Evolutionary conservation across 2,888 invertebrate genomes (phyloP).

Genomic region (Thymelicus lineola): DNA sequence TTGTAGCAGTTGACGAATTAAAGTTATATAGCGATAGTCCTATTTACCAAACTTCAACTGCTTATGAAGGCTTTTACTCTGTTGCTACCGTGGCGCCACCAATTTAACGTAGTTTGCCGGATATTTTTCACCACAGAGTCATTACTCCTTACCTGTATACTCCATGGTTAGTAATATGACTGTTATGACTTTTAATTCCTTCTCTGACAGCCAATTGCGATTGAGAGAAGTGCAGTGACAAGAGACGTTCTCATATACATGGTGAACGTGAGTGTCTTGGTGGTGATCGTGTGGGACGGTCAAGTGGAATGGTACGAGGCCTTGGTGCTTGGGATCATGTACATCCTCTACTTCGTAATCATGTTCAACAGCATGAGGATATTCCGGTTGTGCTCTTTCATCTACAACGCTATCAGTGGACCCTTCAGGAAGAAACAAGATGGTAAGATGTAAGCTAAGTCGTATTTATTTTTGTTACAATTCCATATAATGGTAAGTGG

Average conservation of each 20-base stretch:
- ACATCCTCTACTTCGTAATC: slow-evolving; percentile 89
- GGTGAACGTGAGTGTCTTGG: slow-evolving; percentile 88
- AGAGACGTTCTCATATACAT: slow-evolving; percentile 92
- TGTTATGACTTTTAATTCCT: too few species aligned
- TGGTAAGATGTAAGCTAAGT: slow-evolving; percentile 45
- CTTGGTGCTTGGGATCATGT: slow-evolving; percentile 88
- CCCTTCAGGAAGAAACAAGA: slow-evolving; percentile 45
- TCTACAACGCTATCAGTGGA: slow-evolving; percentile 38
- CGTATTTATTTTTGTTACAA: neutral
- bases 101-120: too few species aligned
- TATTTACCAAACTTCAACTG: too few species aligned
- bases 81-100: too few species aligned
- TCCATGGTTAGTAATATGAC: too few species aligned
- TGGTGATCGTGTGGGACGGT: slow-evolving; percentile 91
- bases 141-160: too few species aligned
- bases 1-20: too few species aligned
- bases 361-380: slow-evolving; percentile 88
- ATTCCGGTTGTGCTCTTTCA: slow-evolving; percentile 58
- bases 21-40: too few species aligned
- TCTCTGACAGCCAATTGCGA: slow-evolving; percentile 86
- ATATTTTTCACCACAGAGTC: too few species aligned
- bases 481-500: too few species aligned
- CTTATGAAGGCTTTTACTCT: too few species aligned
- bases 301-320: slow-evolving; percentile 93
- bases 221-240: slow-evolving; percentile 93